Evolutionary conservation across 2,888 invertebrate genomes (phyloP).

Genomic region (Heteropelma amictum): DNA sequence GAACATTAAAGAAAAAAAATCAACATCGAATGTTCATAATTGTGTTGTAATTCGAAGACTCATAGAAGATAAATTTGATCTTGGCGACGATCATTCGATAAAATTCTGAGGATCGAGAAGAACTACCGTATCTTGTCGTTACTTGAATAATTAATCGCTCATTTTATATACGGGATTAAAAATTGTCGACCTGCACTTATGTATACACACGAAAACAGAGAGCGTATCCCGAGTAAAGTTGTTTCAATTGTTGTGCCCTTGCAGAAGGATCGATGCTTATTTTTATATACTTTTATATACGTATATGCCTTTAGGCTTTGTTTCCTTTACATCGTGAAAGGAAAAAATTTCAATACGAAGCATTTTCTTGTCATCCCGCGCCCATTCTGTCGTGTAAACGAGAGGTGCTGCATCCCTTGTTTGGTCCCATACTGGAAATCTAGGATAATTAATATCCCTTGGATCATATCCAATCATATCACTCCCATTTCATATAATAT

Average conservation of each 20-base stretch:
- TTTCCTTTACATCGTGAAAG: not conserved
- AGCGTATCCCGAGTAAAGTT: constrained; percentile 45
- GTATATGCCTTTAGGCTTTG: not conserved
- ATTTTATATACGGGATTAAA: constrained; percentile 19
- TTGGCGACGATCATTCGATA: too few species aligned
- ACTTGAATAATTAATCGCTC: constrained; percentile 71
- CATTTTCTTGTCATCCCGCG: not conserved
- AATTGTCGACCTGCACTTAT: constrained; percentile 37
- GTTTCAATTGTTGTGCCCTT: constrained; percentile 1
- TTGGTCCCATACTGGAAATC: constrained; percentile 49
- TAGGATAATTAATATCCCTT: constrained; percentile 14
- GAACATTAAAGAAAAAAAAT: not conserved
- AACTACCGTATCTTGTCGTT: constrained; percentile 59
- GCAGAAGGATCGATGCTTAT: not conserved
- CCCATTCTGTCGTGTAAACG: constrained; percentile 8
- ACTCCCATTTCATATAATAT: constrained; percentile 2
- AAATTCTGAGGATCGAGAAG: too few species aligned
- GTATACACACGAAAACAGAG: constrained; percentile 41
- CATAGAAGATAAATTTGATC: constrained; percentile 4
- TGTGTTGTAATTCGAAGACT: not conserved
- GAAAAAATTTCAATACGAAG: not conserved
- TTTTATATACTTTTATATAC: not conserved
- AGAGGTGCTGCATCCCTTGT: constrained; percentile 5
- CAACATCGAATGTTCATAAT: not conserved
- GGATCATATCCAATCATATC: constrained; percentile 24